A percentile compares a stretch with the other conserved stretches of the same genome.
Conservation (phyloP, 2,113 vertebrate species). For the Mirounga angustirostris region DNA sequence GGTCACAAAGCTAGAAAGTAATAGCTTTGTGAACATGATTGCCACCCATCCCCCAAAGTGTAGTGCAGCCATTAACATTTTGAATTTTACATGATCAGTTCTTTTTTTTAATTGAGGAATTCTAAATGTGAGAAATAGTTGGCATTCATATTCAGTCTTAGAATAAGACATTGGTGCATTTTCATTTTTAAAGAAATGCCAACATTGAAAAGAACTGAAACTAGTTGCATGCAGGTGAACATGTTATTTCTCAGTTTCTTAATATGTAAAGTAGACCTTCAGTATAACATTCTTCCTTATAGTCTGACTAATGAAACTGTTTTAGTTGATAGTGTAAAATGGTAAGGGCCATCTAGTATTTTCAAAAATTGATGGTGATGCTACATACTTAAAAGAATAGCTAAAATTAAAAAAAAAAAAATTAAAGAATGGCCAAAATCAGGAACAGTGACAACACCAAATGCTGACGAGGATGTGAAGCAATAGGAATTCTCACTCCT, state of each 20-base stretch:
- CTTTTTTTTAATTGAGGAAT: background rate
- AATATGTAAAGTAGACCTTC: background rate
- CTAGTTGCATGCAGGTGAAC: background rate
- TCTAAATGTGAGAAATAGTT: background rate
- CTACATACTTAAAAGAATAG: background rate
- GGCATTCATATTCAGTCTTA: background rate
- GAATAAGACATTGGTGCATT: background rate
- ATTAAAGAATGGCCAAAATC: background rate
- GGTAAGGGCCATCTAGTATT: background rate
- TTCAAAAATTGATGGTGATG: background rate
- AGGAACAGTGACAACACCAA: background rate
- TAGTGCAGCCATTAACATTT: background rate
- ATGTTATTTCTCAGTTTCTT: slow-evolving; percentile 19
- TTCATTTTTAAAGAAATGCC: background rate
- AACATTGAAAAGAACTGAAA: background rate
- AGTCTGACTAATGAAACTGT: background rate
- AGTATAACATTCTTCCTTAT: background rate
- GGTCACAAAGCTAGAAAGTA: background rate
- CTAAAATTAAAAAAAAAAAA: background rate
- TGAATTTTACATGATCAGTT: background rate
- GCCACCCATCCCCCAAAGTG: background rate
- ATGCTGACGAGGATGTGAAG: background rate
- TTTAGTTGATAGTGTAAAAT: background rate
- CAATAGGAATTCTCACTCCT: background rate
- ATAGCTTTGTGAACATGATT: background rate